A percentile compares a stretch with the other conserved stretches of the same genome.
Conservation (phyloP, 2,113 vertebrate species). For the Grantiella picta region DNA sequence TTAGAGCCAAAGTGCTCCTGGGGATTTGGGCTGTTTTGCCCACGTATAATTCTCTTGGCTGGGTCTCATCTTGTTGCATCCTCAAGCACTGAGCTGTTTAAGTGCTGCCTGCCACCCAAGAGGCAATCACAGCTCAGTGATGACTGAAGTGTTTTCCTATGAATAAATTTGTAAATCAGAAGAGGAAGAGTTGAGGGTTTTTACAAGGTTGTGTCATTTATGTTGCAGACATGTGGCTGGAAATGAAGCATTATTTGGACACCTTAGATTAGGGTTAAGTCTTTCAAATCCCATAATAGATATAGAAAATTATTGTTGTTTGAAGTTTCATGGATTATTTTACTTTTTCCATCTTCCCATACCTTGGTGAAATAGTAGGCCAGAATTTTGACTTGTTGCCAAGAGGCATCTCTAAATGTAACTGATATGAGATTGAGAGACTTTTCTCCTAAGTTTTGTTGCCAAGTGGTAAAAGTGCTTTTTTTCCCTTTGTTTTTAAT, state of each 20-base stretch:
- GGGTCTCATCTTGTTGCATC: neutral
- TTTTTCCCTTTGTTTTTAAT: neutral
- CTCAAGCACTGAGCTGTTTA: neutral
- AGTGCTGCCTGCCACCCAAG: neutral
- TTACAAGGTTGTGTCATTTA: neutral
- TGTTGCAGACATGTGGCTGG: neutral
- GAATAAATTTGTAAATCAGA: conserved; percentile 1
- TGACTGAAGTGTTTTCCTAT: conserved; percentile 1
- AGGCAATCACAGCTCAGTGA: conserved; percentile 2
- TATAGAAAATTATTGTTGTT: neutral
- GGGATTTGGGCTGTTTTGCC: neutral
- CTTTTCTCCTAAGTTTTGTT: neutral
- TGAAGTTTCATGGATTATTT: neutral
- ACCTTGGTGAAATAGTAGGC: neutral
- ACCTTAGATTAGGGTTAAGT: neutral
- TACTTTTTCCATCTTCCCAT: neutral
- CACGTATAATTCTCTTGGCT: neutral
- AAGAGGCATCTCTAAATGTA: neutral
- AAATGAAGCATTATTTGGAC: neutral
- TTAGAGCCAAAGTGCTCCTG: neutral
- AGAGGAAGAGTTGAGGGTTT: neutral
- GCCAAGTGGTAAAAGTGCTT: neutral
- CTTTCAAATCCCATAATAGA: neutral
- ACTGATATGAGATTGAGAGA: neutral
- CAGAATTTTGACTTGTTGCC: neutral